Conservation (phyloP, 1,140 invertebrate species). For the Orius insidiosus region DNA sequence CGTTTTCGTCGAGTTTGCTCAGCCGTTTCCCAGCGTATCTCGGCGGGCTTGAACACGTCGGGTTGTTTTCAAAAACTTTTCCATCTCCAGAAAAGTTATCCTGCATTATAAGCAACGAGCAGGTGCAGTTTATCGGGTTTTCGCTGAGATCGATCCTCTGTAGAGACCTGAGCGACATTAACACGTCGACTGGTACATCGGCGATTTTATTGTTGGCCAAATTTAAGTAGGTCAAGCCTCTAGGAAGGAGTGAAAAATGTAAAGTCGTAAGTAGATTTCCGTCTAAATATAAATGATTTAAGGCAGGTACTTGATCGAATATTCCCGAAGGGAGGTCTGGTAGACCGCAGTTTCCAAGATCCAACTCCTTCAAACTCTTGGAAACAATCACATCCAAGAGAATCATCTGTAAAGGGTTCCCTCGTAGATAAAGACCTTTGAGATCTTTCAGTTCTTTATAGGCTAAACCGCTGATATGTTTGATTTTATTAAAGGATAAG, state of each 20-base stretch:
- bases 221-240: conserved; percentile 17
- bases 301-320: conserved; percentile 16
- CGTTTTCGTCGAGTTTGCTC: conserved; percentile 19
- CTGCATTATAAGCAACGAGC: conserved; percentile 19
- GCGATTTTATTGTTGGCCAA: conserved; percentile 19
- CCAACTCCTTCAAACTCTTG: conserved; percentile 17
- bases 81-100: conserved; percentile 19
- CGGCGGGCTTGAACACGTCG: conserved; percentile 17
- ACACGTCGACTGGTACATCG: conserved; percentile 17
- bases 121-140: conserved; percentile 22
- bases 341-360: conserved; percentile 18
- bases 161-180: conserved; percentile 15
- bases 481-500: conserved; percentile 57
- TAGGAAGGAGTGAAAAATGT: conserved; percentile 17
- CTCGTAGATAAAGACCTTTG: conserved; percentile 15
- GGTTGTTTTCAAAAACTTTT: conserved; percentile 17
- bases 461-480: conserved; percentile 35
- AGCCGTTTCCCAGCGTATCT: conserved; percentile 16
- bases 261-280: conserved; percentile 18
- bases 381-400: conserved; percentile 17
- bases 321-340: conserved; percentile 12
- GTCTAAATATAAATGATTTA: conserved; percentile 17
- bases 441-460: conserved; percentile 16
- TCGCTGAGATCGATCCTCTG: conserved; percentile 18
- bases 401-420: conserved; percentile 17